Percentiles rank a stretch among this genome's conserved stretches.
Evolutionary conservation across 1,140 invertebrate species (phyloP).

Genomic region (Saccostrea echinata): DNA sequence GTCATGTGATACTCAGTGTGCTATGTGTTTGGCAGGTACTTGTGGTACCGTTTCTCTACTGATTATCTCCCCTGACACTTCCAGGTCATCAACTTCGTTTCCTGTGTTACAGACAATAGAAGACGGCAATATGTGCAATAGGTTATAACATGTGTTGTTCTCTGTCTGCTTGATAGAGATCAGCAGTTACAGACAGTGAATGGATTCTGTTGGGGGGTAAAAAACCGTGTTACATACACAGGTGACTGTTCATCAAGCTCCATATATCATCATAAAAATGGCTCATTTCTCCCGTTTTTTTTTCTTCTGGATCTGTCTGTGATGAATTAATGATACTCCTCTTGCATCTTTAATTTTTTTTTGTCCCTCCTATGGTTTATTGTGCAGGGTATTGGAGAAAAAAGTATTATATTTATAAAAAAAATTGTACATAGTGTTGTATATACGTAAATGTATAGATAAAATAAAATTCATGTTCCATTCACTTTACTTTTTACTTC

Average conservation of each 20-base stretch:
- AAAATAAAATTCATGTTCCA: constrained; percentile 34
- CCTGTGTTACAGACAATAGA: constrained; percentile 1
- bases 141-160: constrained; percentile 17
- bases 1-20: background rate
- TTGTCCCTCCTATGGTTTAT: background rate
- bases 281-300: constrained; percentile 14
- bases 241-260: background rate
- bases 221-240: background rate
- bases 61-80: background rate
- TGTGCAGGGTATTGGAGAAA: constrained; percentile 16
- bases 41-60: background rate
- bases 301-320: background rate
- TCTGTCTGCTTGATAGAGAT: background rate
- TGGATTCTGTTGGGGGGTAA: background rate
- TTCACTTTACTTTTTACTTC: constrained; percentile 15
- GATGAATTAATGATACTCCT: constrained; percentile 27
- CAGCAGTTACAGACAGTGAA: constrained; percentile 1
- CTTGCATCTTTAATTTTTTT: background rate
- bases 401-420: constrained; percentile 35
- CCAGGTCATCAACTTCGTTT: background rate
- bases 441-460: constrained; percentile 33
- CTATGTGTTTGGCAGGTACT: background rate
- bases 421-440: constrained; percentile 20
- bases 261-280: constrained; percentile 34
- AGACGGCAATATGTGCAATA: constrained; percentile 26